Percentiles rank a stretch among this genome's conserved stretches.
phyloP scores from a whole-genome alignment of 2,113 vertebrate species.

The Trogon surrucura region DNA sequence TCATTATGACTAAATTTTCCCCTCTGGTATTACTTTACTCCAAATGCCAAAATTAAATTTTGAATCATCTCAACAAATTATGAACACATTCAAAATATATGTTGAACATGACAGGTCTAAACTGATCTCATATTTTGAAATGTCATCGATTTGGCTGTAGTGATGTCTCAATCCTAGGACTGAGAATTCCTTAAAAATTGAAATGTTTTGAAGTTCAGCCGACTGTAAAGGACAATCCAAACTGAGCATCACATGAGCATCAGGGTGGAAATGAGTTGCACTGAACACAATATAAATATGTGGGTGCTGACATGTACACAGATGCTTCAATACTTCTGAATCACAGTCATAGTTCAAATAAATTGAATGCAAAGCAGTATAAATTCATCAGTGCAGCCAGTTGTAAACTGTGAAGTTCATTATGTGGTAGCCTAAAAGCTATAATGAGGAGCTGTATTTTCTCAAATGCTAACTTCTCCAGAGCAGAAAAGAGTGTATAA shows the following conservation, averaged over 20 bases:
- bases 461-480: background rate
- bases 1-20: background rate
- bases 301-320: background rate
- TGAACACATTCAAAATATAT: background rate
- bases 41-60: background rate
- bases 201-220: background rate
- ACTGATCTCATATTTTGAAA: background rate
- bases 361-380: background rate
- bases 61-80: background rate
- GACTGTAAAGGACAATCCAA: background rate
- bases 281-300: background rate
- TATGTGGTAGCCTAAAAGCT: background rate
- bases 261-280: background rate
- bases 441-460: slow-evolving; percentile 1
- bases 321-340: background rate
- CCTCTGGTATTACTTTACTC: background rate
- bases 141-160: background rate
- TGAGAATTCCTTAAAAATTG: background rate
- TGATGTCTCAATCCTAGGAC: background rate
- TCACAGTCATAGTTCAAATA: background rate
- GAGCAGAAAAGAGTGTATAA: background rate
- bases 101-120: background rate
- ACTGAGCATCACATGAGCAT: background rate
- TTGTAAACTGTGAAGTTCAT: background rate
- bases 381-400: background rate